A percentile compares a stretch with the other conserved stretches of the same genome.
These are phyloP conservation scores for Sminthurides aquaticus DNA, from an alignment of 2,888 invertebrate genomes.

Conservation along the genomic window DNA sequence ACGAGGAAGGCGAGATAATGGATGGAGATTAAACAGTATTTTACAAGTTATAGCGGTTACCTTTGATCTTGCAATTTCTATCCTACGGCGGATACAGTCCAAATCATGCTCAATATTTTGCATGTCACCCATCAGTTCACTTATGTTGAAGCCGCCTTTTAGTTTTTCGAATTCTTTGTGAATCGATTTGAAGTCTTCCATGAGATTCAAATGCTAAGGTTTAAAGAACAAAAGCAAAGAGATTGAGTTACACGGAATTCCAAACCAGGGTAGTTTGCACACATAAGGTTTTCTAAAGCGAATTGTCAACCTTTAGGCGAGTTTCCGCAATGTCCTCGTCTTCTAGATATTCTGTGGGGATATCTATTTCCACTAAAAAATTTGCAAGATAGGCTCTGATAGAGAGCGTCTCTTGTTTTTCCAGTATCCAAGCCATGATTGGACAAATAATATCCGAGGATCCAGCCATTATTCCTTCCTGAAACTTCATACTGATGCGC, in stretches of 20 bases:
- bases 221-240: not conserved
- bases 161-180: slow-evolving; percentile 13
- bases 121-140: slow-evolving; percentile 15
- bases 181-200: slow-evolving; percentile 17
- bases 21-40: no score
- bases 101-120: slow-evolving; percentile 21
- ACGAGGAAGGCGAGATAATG: no score
- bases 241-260: not conserved
- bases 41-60: no score
- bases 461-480: no score
- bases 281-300: no score
- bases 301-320: slow-evolving; percentile 8
- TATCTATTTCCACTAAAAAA: slow-evolving; percentile 49
- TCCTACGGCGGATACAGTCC: slow-evolving; percentile 16
- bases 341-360: slow-evolving; percentile 45
- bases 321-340: slow-evolving; percentile 14
- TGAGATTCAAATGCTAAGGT: slow-evolving; percentile 8
- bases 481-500: no score
- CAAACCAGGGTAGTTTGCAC: no score
- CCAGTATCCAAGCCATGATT: slow-evolving; percentile 52
- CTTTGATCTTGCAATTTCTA: slow-evolving; percentile 15
- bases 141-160: slow-evolving; percentile 8
- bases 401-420: slow-evolving; percentile 50
- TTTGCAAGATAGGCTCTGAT: slow-evolving; percentile 54
- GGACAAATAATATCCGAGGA: slow-evolving; percentile 52